Conservation (phyloP, 2,888 invertebrate genomes). For the Andrena bicolor region DNA sequence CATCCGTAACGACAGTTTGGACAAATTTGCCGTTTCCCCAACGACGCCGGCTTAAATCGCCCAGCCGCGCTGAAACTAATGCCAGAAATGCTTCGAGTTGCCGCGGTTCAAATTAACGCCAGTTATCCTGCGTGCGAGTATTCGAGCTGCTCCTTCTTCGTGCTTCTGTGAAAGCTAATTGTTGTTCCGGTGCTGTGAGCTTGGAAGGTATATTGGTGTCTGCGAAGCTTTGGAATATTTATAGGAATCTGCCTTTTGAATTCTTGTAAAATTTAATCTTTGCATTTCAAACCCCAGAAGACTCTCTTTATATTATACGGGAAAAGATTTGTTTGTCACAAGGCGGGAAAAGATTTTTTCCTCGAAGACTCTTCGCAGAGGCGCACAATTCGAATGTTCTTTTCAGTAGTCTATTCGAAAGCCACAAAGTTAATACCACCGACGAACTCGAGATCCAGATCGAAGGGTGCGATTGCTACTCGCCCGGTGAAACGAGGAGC, state of each 20-base stretch:
- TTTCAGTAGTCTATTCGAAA: not conserved
- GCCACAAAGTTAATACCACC: constrained; percentile 26
- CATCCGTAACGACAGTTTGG: constrained; percentile 35
- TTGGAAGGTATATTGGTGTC: too few relatives aligned
- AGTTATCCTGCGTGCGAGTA: constrained; percentile 3
- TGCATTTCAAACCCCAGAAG: too few relatives aligned
- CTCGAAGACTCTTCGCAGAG: not conserved
- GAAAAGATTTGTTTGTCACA: not conserved
- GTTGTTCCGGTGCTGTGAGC: not conserved
- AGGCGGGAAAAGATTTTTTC: not conserved
- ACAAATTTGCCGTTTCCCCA: constrained; percentile 24
- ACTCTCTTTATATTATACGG: too few relatives aligned
- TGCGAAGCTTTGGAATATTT: not conserved
- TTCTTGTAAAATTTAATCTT: too few relatives aligned
- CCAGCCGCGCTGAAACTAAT: constrained; percentile 2
- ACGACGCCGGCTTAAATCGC: constrained; percentile 8
- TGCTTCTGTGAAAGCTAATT: constrained; percentile 5
- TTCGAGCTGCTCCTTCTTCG: constrained; percentile 14
- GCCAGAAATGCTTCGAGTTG: constrained; percentile 27
- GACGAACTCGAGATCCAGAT: constrained; percentile 15
- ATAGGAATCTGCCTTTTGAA: not conserved
- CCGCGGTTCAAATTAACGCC: constrained; percentile 24
- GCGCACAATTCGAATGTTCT: not conserved
- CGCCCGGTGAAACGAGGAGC: constrained; percentile 11
- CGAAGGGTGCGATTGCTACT: constrained; percentile 7